A percentile compares a stretch with the other conserved stretches of the same genome.
Evolutionary conservation across 2,113 vertebrate species (phyloP).

Genomic region (Sphyrna mokarran): DNA sequence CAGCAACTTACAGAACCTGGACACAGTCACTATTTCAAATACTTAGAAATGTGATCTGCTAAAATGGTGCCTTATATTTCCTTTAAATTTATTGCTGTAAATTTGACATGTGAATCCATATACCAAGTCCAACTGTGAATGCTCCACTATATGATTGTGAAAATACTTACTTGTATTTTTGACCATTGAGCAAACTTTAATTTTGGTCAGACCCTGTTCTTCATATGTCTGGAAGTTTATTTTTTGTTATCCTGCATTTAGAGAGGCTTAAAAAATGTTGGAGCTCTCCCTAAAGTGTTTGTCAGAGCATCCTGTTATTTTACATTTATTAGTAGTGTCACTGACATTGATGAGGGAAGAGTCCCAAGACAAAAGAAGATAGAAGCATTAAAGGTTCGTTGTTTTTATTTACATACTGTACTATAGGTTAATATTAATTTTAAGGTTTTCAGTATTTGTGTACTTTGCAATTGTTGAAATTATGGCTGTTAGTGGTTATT

Average conservation of each 20-base stretch:
- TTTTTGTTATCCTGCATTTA: not conserved
- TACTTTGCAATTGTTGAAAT: not conserved
- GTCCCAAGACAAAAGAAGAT: conserved; percentile 36
- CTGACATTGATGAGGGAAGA: conserved; percentile 34
- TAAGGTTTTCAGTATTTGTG: conserved; percentile 12
- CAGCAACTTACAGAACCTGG: not conserved
- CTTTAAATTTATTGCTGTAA: conserved; percentile 4
- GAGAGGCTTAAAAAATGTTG: conserved; percentile 3
- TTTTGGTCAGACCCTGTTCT: not conserved
- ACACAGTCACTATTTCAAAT: not conserved
- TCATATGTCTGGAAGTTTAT: not conserved
- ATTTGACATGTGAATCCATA: not conserved
- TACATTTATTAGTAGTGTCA: conserved; percentile 33
- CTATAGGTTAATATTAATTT: conserved; percentile 23
- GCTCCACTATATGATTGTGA: not conserved
- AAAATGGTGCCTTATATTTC: not conserved
- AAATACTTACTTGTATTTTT: conserved; percentile 1
- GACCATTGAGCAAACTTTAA: not conserved
- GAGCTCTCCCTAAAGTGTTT: conserved; percentile 28
- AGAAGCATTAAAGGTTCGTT: conserved; percentile 34
- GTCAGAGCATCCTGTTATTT: conserved; percentile 32
- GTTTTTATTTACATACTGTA: conserved; percentile 32
- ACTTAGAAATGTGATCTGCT: not conserved
- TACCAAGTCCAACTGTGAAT: not conserved
- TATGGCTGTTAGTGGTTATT: not conserved